Conservation (phyloP, 2,888 invertebrate species). For the Spilarctia lutea region DNA sequence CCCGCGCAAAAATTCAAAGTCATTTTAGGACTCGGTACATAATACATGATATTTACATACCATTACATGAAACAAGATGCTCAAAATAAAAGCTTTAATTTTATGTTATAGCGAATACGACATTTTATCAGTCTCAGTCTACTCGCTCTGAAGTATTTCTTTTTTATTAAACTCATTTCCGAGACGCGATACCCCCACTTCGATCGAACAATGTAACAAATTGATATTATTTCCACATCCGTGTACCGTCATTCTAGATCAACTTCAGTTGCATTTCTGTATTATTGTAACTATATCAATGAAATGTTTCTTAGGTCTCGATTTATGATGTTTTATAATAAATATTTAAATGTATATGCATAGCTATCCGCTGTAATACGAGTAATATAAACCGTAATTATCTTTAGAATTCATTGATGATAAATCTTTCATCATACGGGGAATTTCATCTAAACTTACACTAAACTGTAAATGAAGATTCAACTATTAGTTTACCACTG, state of each 20-base stretch:
- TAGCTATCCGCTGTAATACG: no score
- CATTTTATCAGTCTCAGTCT: constrained; percentile 14
- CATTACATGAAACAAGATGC: constrained; percentile 8
- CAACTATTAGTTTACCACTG: background rate
- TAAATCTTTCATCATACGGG: no score
- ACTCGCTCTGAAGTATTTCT: constrained; percentile 25
- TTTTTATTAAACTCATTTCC: constrained; percentile 23
- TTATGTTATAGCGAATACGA: constrained; percentile 9
- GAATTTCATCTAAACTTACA: background rate
- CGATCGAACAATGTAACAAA: constrained; percentile 32
- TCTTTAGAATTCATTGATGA: no score
- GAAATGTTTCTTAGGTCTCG: background rate
- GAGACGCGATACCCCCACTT: constrained; percentile 20
- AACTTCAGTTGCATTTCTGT: constrained; percentile 37
- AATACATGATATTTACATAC: constrained; percentile 22
- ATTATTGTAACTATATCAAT: constrained; percentile 24
- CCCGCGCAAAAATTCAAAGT: constrained; percentile 47
- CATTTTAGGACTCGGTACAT: constrained; percentile 39
- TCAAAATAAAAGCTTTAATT: constrained; percentile 14
- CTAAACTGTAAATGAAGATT: background rate
- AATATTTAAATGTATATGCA: background rate
- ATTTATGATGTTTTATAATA: background rate
- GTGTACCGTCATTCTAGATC: constrained; percentile 24
- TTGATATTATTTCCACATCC: constrained; percentile 40
- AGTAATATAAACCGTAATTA: no score